phyloP scores from a whole-genome alignment of 2,113 vertebrate species.

The Microtus pennsylvanicus region DNA sequence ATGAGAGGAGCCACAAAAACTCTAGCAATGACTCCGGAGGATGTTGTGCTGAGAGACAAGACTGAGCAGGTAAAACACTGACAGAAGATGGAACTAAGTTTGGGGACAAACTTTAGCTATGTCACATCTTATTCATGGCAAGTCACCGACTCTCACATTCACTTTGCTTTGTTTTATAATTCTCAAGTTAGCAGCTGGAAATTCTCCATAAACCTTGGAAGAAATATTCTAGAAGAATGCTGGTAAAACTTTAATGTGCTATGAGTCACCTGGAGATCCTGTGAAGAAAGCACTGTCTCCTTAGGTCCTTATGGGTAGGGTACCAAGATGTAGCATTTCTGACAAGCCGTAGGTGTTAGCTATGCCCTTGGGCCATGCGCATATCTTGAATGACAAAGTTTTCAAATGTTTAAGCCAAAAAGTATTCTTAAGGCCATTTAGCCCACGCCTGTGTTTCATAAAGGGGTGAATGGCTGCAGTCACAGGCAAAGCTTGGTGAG shows the following conservation, averaged over 20 bases:
- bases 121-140: neutral
- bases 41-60: neutral
- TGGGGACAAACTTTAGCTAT: neutral
- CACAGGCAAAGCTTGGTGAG: neutral
- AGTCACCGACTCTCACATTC: neutral
- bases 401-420: neutral
- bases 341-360: neutral
- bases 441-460: neutral
- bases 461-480: neutral
- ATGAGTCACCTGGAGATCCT: neutral
- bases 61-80: neutral
- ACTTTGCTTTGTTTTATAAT: slow-evolving; percentile 54
- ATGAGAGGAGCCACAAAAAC: neutral
- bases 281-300: neutral
- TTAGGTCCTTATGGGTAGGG: neutral
- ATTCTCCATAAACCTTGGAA: neutral
- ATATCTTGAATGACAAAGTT: neutral
- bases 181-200: slow-evolving; percentile 14
- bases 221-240: slow-evolving; percentile 43
- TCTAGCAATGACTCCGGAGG: neutral
- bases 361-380: too few species aligned
- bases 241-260: slow-evolving; percentile 43
- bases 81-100: neutral
- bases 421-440: slow-evolving; percentile 2
- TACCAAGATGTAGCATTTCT: neutral